These are phyloP conservation scores for Hypercompe scribonia DNA, from an alignment of 2,888 invertebrate genomes.

Conservation along the genomic window DNA sequence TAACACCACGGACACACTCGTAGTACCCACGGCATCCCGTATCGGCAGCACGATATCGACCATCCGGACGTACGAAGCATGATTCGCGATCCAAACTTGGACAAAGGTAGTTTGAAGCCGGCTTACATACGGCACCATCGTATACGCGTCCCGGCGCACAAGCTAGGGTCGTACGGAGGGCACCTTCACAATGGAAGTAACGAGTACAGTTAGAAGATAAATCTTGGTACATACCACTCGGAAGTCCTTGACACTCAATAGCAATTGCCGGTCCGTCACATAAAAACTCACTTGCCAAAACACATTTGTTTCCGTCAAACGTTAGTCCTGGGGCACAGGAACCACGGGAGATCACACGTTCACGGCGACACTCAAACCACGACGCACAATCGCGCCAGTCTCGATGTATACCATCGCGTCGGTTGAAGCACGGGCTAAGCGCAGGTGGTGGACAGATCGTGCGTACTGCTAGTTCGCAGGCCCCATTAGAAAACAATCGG, in stretches of 20 bases:
- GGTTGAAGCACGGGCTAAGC: slow-evolving; percentile 79
- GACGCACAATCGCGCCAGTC: slow-evolving; percentile 81
- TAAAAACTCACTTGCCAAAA: slow-evolving; percentile 68
- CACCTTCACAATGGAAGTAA: slow-evolving; percentile 82
- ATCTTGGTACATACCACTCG: slow-evolving; percentile 86
- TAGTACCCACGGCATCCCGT: slow-evolving; percentile 87
- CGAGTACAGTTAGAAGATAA: slow-evolving; percentile 82
- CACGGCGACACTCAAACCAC: slow-evolving; percentile 83
- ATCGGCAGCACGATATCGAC: slow-evolving; percentile 82
- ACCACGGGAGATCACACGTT: slow-evolving; percentile 76
- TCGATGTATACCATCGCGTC: slow-evolving; percentile 77
- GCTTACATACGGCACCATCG: slow-evolving; percentile 80
- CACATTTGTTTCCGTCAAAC: slow-evolving; percentile 84
- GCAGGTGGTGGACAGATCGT: slow-evolving; percentile 81
- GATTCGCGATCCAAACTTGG: slow-evolving; percentile 82
- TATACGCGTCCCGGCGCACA: slow-evolving; percentile 77
- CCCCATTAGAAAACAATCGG: slow-evolving; percentile 81
- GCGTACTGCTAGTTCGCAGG: slow-evolving; percentile 78
- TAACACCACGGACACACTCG: slow-evolving; percentile 85
- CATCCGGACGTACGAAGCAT: slow-evolving; percentile 84
- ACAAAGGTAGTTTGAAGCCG: slow-evolving; percentile 71
- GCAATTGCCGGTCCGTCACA: slow-evolving; percentile 81
- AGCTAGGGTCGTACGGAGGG: slow-evolving; percentile 71
- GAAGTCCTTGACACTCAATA: slow-evolving; percentile 77
- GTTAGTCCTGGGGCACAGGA: slow-evolving; percentile 78